Evolutionary conservation across 2,797 vertebrate genomes (phyloP).

Genomic region (Choloepus didactylus): DNA sequence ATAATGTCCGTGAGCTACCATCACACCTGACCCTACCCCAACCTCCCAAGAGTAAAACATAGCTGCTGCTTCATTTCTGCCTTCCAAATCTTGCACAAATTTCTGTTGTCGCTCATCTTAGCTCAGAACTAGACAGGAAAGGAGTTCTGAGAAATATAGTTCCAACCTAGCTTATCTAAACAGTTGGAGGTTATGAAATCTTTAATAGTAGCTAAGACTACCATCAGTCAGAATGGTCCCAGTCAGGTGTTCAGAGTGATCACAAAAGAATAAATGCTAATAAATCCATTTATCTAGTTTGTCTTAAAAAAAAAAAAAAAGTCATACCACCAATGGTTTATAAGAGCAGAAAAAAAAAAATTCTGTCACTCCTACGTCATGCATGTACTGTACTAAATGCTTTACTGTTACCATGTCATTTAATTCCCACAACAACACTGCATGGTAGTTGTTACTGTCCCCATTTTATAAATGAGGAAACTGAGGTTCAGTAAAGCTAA

Average conservation of each 20-base stretch:
- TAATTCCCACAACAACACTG: background rate
- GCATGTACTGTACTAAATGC: background rate
- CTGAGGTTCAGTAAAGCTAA: background rate
- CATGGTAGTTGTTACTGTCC: background rate
- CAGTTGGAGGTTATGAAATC: background rate
- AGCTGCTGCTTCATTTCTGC: background rate
- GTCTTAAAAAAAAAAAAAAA: background rate
- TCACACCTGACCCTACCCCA: accelerated
- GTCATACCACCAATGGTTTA: background rate
- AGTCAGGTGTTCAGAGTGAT: background rate
- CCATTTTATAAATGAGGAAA: background rate
- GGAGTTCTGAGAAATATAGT: background rate
- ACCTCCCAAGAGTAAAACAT: background rate
- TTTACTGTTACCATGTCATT: background rate
- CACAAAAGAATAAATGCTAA: background rate
- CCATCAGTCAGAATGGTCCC: background rate
- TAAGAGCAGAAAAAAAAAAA: background rate
- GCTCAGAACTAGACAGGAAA: background rate
- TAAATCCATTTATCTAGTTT: background rate
- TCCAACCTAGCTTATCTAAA: background rate
- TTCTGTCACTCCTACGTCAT: background rate
- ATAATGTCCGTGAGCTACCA: accelerated
- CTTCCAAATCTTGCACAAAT: too few species aligned
- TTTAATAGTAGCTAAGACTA: background rate
- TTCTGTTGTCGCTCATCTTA: background rate